Evolutionary conservation across 2,797 vertebrate species (phyloP), one percentile per base, ranked within the genome.

Genomic region (Chelmon rostratus): DNA sequence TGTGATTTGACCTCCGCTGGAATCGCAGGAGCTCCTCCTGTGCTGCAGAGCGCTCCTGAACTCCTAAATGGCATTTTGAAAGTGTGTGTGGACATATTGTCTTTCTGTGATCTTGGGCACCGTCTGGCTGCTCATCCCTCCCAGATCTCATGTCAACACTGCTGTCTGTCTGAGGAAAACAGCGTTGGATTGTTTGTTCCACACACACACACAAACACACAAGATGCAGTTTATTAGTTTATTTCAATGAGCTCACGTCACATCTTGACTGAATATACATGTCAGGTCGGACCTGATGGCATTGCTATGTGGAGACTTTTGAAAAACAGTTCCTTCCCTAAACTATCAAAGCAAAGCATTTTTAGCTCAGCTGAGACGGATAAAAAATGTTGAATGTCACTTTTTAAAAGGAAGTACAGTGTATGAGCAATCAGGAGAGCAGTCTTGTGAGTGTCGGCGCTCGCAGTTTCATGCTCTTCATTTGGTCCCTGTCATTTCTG

Each of bases 71-170:
- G 66, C 82, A 70, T 87, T 77, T 69, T 76, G 63, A 86, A 84
- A 85, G 89, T 85, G 78, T 76, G 62, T 76, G 83, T 88, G 84
- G 82, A 76, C 85, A 77, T 78, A 79, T 87, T 84, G 86, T 85
- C 78, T 89, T 68, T 67, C 79, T 86, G 78, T 63, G 84, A 86
- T 88, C 73, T 78, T 37, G 74, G 81, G 67, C 78, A 68, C 64
- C 56, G 74, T 75, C 83, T 84, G 72, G 76, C 70, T 86, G 80
- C 88, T 91, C 85, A 76, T 86, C 82, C 78, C 31, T 85, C 69
- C 57, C 77, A 73, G 52, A 73, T 79, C 72, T 80, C 68, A 83
- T 85, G 74, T 89, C 79, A 89, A 83, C 76, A 80, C 74, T 38
- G 16, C 46, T 10, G 76, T 58, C 75, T 68, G 63, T 74, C 66